Percentiles rank a stretch among this genome's conserved stretches.
Conservation (phyloP, 2,113 vertebrate genomes). For the Mus pahari region DNA sequence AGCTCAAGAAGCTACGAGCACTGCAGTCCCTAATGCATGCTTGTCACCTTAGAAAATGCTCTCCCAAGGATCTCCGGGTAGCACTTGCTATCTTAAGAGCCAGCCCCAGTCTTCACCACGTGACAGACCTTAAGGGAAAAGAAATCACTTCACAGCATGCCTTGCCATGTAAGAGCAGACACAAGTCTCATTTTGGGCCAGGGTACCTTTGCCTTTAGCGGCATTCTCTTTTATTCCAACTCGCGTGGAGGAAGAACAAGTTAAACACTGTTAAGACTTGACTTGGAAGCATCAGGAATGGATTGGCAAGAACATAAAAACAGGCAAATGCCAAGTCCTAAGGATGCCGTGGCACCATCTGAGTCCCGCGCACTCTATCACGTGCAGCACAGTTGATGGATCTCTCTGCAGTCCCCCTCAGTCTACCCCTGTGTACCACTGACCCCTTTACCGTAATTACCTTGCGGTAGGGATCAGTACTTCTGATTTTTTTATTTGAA, state of each 20-base stretch:
- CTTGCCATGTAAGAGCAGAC: not conserved
- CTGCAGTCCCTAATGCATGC: not conserved
- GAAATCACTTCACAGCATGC: not conserved
- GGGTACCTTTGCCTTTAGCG: not conserved
- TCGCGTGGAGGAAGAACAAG: not conserved
- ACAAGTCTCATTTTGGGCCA: not conserved
- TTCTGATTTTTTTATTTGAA: not conserved
- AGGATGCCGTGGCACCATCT: not conserved
- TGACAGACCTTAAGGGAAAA: not conserved
- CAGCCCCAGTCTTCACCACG: not conserved
- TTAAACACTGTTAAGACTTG: not conserved
- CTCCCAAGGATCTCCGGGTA: not conserved
- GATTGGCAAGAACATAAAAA: not conserved
- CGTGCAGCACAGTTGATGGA: too few species aligned
- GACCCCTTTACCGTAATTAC: not conserved
- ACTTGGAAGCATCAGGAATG: not conserved
- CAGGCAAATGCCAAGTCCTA: not conserved
- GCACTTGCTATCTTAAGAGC: not conserved
- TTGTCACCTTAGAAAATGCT: not conserved
- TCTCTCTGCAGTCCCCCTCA: not conserved
- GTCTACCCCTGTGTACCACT: not conserved
- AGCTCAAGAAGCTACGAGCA: not conserved
- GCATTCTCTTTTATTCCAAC: not conserved
- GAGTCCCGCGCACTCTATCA: accelerated
- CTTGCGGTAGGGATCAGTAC: not conserved